Base-by-base conservation (phyloP, 2,113 vertebrate species). In the Anas platyrhynchos region DNA sequence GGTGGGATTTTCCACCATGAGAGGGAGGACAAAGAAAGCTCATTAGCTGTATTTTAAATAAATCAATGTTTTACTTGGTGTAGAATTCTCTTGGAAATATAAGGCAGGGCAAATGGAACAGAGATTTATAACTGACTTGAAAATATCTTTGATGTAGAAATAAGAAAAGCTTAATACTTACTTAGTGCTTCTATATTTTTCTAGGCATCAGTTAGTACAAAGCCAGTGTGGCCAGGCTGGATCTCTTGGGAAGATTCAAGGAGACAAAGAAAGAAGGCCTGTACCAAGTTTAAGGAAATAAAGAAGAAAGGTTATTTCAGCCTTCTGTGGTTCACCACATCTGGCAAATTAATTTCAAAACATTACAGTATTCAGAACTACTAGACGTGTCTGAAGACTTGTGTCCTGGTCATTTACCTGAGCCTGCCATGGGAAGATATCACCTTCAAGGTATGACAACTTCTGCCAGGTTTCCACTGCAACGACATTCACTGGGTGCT, bases 1-100 rank as follows among this genome's bases (percentile, higher is more conserved):
- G 93, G 88, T 97, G 95, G 94, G 46, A 78, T 96, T 93, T 92
- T 86, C 54, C 76, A 88, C 36, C 46, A 25, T 25, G 31, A 91
- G 34, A n/a, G 7, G 90, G 74, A 93, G 55, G 36, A 94, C 87
- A 96, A 97, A 91, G 84, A 83, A 89, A 93, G 9, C 78, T 90
- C 88, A 79, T 92, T 94, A 94, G 58, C 1, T 79, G 43, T 59
- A 79, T 67, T 83, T 59, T 88, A 93, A 95, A 88, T 83, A 83
- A 91, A 84, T 95, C 16, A 23, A 41, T 86, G 10, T 71, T 93
- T 93, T 32, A 62, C 61, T 68, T 93, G 31, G 9, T 79, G 43
- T 68, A 43, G 22, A 36, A 59, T 88, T 90, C 80, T 86, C 32
- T 44, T 63, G 27, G 32, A 96, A 88, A 83, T 26, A 65, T 5